Percentiles rank a stretch among this genome's conserved stretches.
These are phyloP conservation scores for Plutomurus gul DNA, from an alignment of 1,140 invertebrate species.

Conservation along the genomic window DNA sequence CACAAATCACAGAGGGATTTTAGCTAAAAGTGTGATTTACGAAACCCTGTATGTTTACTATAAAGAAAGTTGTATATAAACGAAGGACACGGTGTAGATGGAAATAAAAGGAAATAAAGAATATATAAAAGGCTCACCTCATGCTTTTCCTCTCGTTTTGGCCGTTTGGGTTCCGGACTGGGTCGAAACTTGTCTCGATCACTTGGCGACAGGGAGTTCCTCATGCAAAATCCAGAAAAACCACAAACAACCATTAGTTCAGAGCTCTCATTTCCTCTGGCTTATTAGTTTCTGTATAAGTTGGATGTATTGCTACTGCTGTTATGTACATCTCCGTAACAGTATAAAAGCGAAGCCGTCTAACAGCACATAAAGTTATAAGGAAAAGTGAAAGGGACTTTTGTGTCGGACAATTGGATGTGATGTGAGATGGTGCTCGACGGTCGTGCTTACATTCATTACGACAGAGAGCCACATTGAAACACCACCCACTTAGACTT, in stretches of 20 bases:
- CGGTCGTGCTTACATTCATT: background rate
- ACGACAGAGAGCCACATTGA: background rate
- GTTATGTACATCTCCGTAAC: background rate
- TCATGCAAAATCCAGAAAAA: constrained; percentile 47
- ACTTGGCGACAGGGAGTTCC: constrained; percentile 52
- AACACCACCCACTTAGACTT: background rate
- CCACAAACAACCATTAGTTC: constrained; percentile 36
- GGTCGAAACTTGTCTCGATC: constrained; percentile 53
- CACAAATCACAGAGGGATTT: too few relatives aligned
- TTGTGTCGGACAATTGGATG: background rate
- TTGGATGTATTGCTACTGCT: background rate
- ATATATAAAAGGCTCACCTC: constrained; percentile 43
- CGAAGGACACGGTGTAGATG: background rate
- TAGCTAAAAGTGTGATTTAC: too few relatives aligned
- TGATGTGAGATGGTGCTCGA: background rate
- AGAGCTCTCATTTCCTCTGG: constrained; percentile 4
- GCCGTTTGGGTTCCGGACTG: constrained; percentile 49
- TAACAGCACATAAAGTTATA: background rate
- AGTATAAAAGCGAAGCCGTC: background rate
- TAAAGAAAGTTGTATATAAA: too few relatives aligned
- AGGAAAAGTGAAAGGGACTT: background rate
- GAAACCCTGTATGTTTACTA: too few relatives aligned
- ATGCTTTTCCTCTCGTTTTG: constrained; percentile 51
- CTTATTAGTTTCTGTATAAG: background rate
- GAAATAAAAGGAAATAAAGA: constrained; percentile 27